Evolutionary conservation across 2,888 invertebrate genomes (phyloP).

Genomic region (Frankliniella fusca): DNA sequence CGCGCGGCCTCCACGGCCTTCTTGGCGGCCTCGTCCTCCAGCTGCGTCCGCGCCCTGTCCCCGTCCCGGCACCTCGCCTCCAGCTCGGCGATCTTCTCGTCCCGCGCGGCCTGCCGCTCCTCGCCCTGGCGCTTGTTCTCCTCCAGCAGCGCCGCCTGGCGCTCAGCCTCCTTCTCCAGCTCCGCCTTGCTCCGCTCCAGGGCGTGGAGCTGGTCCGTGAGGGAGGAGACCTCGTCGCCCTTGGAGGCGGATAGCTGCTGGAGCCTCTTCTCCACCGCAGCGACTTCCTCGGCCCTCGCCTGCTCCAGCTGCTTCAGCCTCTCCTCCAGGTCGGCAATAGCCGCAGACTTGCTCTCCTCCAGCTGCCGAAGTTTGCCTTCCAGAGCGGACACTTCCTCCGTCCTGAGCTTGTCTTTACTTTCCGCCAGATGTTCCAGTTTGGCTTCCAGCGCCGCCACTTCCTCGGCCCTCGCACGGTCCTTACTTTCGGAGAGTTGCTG

Average conservation of each 20-base stretch:
- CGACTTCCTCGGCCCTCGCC: not conserved
- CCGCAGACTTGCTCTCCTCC: not conserved
- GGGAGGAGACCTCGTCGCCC: not conserved
- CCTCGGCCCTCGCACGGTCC: not conserved
- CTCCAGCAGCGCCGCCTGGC: constrained; percentile 1
- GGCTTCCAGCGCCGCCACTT: not conserved
- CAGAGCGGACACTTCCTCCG: not conserved
- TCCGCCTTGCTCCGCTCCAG: not conserved
- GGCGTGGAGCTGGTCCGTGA: not conserved
- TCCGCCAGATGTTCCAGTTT: not conserved
- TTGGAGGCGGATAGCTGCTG: not conserved
- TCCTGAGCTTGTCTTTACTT: not conserved
- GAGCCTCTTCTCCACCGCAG: too few relatives aligned
- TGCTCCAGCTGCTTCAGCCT: not conserved
- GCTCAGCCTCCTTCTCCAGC: not conserved
- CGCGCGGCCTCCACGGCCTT: constrained; percentile 44
- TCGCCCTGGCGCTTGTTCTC: not conserved
- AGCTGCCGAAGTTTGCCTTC: not conserved
- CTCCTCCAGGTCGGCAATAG: not conserved
- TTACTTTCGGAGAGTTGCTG: not conserved
- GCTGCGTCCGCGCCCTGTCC: not conserved
- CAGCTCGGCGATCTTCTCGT: constrained; percentile 7
- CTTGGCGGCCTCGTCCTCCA: constrained; percentile 44
- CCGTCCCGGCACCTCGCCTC: not conserved
- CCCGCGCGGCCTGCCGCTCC: constrained; percentile 1